Evolutionary conservation across 2,113 vertebrate species (phyloP).

Genomic region (Lethenteron reissneri): DNA sequence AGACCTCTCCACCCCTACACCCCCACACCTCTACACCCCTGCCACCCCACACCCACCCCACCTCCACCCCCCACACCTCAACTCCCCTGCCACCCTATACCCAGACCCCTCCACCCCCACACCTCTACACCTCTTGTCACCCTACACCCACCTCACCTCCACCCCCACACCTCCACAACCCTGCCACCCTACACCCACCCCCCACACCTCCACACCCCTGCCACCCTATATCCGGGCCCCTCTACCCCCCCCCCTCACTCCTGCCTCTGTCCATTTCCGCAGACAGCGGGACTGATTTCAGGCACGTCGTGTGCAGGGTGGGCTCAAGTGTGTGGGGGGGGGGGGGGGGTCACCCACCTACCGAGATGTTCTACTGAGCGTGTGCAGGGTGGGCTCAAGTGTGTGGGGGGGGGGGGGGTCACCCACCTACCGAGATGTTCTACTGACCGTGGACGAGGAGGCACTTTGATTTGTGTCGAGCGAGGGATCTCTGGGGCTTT

Average conservation of each 20-base stretch:
- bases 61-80: neutral
- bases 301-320: too few species aligned
- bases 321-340: too few species aligned
- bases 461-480: too few species aligned
- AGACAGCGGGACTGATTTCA: too few species aligned
- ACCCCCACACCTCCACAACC: neutral
- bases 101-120: neutral
- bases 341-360: too few species aligned
- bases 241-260: neutral
- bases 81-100: neutral
- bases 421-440: too few species aligned
- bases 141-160: neutral
- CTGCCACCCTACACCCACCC: neutral
- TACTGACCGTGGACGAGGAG: too few species aligned
- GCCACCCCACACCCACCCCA: neutral
- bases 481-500: too few species aligned
- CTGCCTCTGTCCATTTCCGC: neutral
- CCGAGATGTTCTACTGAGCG: too few species aligned
- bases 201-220: neutral
- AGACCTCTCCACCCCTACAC: neutral
- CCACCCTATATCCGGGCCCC: neutral
- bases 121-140: neutral
- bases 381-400: too few species aligned
- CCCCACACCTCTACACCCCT: neutral
- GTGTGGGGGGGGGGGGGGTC: too few species aligned